Conservation (phyloP, 2,797 vertebrate genomes). For the Mallotus villosus region DNA sequence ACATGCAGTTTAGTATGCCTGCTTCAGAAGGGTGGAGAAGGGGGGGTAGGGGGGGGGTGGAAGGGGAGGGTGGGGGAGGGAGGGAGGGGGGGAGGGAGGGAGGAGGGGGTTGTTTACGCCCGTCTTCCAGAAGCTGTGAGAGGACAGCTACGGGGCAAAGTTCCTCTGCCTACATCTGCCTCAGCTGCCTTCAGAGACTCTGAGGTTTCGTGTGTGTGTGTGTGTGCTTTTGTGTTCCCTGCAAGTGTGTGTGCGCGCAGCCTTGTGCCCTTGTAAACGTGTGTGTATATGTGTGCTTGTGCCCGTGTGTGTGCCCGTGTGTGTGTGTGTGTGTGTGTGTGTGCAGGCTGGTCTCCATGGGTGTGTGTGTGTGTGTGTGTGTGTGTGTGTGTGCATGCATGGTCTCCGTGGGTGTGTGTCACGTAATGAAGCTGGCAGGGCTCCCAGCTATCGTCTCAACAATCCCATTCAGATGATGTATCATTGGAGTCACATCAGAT, state of each 20-base stretch:
- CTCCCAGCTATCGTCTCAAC: slow-evolving; percentile 1
- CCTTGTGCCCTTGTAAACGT: not conserved
- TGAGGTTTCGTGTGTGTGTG: slow-evolving; percentile 1
- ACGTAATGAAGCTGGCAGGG: not conserved
- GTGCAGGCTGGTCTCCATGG: not conserved
- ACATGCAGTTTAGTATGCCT: too few relatives aligned
- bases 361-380: slow-evolving; percentile 3
- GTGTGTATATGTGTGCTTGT: not conserved
- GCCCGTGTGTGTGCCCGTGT: not conserved
- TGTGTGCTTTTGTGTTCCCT: not conserved
- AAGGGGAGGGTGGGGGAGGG: too few relatives aligned
- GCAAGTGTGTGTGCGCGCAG: not conserved
- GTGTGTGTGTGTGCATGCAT: not conserved
- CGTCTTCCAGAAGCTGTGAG: too few relatives aligned
- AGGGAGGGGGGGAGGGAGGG: too few relatives aligned
- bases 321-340: not conserved
- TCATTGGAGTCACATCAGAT: not conserved
- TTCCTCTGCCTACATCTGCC: not conserved
- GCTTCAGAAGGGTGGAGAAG: too few relatives aligned
- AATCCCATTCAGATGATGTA: not conserved
- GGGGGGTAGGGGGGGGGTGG: too few relatives aligned
- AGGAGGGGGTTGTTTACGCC: too few relatives aligned
- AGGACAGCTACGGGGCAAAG: not conserved
- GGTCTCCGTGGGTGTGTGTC: not conserved
- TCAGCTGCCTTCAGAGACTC: not conserved